Percentiles rank a stretch among this genome's conserved stretches.
These are phyloP conservation scores for Coluber constrictor DNA, from an alignment of 2,797 vertebrate genomes.

Conservation along the genomic window DNA sequence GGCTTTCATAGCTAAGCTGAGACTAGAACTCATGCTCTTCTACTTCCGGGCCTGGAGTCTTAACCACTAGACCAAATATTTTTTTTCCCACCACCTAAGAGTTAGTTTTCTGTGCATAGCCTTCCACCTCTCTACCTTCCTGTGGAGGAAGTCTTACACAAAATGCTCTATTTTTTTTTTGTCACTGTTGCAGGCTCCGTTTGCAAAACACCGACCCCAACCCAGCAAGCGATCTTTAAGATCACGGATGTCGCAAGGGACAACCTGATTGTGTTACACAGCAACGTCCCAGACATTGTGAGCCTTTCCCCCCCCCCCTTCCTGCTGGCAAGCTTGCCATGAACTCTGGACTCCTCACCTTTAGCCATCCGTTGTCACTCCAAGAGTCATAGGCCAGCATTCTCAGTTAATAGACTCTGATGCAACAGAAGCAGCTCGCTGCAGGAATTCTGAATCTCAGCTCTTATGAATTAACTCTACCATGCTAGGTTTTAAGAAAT, in stretches of 20 bases:
- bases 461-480: background rate
- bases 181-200: background rate
- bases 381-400: background rate
- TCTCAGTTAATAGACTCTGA: background rate
- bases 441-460: background rate
- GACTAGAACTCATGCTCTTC: background rate
- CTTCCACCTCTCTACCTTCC: background rate
- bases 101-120: background rate
- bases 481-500: background rate
- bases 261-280: background rate
- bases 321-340: background rate
- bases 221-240: background rate
- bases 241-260: background rate
- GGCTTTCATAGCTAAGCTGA: too few relatives aligned
- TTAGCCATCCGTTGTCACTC: background rate
- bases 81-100: fast-evolving
- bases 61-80: background rate
- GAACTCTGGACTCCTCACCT: background rate
- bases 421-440: background rate
- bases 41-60: background rate
- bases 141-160: background rate
- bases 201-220: background rate
- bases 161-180: background rate
- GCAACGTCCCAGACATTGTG: background rate
- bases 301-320: background rate